Conservation (phyloP, 2,888 invertebrate species). For the Gnatocerus cornutus region DNA sequence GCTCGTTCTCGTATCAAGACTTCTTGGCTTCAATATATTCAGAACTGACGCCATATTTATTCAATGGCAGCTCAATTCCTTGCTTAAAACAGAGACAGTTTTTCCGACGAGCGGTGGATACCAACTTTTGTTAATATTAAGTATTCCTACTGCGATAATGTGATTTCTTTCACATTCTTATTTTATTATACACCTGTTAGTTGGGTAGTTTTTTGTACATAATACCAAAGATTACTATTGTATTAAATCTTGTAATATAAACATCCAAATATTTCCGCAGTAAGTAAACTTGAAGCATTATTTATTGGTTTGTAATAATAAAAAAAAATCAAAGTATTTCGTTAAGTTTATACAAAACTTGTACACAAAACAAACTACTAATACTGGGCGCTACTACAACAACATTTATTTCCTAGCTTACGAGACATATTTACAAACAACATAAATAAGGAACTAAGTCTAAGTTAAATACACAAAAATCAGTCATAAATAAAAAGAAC, state of each 20-base stretch:
- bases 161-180: constrained; percentile 44
- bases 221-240: constrained; percentile 62
- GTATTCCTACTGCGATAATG: constrained; percentile 39
- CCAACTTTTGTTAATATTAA: constrained; percentile 16
- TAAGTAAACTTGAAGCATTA: background rate
- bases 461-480: constrained; percentile 41
- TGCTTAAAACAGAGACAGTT: background rate
- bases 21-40: background rate
- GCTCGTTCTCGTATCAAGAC: too few relatives aligned
- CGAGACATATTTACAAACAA: constrained; percentile 44
- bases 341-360: background rate
- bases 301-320: background rate
- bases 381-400: constrained; percentile 46
- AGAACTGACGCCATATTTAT: background rate
- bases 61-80: constrained; percentile 3
- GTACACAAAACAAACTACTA: constrained; percentile 16
- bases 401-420: constrained; percentile 5
- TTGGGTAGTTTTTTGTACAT: constrained; percentile 60
- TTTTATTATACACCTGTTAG: constrained; percentile 42
- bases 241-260: constrained; percentile 52
- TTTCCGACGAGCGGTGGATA: constrained; percentile 11
- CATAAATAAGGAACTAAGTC: constrained; percentile 40
- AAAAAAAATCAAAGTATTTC: background rate
- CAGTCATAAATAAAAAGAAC: constrained; percentile 40
- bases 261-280: constrained; percentile 21